Evolutionary conservation across 1,140 invertebrate species (phyloP).

Genomic region (Drosophila malerkotliana): DNA sequence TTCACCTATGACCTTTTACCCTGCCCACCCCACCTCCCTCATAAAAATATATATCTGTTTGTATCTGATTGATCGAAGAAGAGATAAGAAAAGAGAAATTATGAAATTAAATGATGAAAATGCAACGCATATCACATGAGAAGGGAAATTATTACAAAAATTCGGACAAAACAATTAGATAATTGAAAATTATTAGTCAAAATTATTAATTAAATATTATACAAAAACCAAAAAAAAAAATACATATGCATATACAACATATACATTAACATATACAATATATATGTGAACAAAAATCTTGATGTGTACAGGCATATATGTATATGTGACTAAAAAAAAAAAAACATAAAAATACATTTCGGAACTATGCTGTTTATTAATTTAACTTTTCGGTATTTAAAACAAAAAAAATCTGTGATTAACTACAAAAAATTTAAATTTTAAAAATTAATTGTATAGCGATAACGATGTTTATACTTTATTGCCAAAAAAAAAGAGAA

Average conservation of each 20-base stretch:
- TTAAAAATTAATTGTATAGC: constrained; percentile 76
- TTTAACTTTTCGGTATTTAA: constrained; percentile 80
- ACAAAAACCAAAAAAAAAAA: constrained; percentile 24
- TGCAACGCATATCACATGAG: constrained; percentile 78
- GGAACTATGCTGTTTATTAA: constrained; percentile 77
- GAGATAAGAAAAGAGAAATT: constrained; percentile 17
- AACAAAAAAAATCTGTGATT: constrained; percentile 83
- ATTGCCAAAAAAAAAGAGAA: constrained; percentile 42
- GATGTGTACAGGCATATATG: constrained; percentile 16
- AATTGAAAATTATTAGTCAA: constrained; percentile 83
- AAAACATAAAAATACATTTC: constrained; percentile 59
- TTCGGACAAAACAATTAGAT: constrained; percentile 67
- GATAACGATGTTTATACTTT: constrained; percentile 54
- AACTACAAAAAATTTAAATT: constrained; percentile 83
- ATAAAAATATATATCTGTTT: constrained; percentile 23
- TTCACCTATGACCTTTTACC: background rate
- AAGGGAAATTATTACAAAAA: constrained; percentile 42
- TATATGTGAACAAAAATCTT: constrained; percentile 39
- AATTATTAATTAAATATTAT: constrained; percentile 66
- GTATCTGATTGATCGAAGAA: constrained; percentile 30
- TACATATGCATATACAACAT: constrained; percentile 28
- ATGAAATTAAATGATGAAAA: constrained; percentile 45
- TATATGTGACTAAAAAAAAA: constrained; percentile 28
- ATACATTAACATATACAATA: constrained; percentile 27
- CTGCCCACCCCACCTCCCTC: background rate